Evolutionary conservation across 1,140 invertebrate genomes (phyloP), one percentile per base, ranked within the genome.

Genomic region (Cephus cinctus): DNA sequence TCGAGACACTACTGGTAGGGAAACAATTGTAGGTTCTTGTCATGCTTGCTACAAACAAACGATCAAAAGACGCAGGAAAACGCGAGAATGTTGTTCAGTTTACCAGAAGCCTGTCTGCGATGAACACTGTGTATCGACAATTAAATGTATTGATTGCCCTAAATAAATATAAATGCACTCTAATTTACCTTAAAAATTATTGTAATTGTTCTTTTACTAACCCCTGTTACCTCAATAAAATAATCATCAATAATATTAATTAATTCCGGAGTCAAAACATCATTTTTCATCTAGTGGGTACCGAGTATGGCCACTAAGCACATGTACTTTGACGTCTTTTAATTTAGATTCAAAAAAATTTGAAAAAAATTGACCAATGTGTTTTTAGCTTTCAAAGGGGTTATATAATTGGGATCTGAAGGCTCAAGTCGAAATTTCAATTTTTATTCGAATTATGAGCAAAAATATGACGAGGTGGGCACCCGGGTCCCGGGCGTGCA

Each of bases 81-180:
- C 52, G 1, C 23, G 48, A 40, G 51, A 54, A 31, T 41, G 2
- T 42, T 54, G 47, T 30, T 14, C 12, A 8, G 22, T 15, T 31
- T 54, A 48, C 38, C 18, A 54, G 1, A 5, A 38, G 15, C 52
- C 43, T 23, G 34, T 54, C 6, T 54, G 52, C 32, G 32, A 48
- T 27, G 45, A 52, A 43, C 50, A 52, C n/a, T n/a, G n/a, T n/a
- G n/a, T n/a, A n/a, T n/a, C n/a, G n/a, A n/a, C n/a, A n/a, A n/a
- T n/a, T n/a, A n/a, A n/a, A n/a, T n/a, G n/a, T n/a, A n/a, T n/a
- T n/a, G n/a, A n/a, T n/a, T n/a, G n/a, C n/a, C n/a, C n/a, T n/a
- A n/a, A n/a, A n/a, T n/a, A n/a, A n/a, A n/a, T n/a, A n/a, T n/a
- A n/a, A n/a, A n/a, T n/a, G n/a, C n/a, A n/a, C n/a, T n/a, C n/a